These are phyloP conservation scores for Rhinolophus ferrumequinum DNA, from an alignment of 2,113 vertebrate species.

Conservation along the genomic window DNA sequence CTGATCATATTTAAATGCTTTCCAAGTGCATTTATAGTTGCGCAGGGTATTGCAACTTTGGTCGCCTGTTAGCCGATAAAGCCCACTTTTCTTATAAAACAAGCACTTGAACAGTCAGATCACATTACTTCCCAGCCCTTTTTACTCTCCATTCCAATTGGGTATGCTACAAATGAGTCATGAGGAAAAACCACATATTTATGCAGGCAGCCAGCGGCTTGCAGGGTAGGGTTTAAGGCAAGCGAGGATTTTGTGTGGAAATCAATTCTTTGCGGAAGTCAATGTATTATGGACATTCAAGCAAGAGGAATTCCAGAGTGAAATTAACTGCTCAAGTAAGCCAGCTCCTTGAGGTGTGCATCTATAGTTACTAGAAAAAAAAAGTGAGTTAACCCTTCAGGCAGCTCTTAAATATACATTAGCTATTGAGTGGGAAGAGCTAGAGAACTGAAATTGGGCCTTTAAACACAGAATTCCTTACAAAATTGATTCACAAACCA, in stretches of 20 bases:
- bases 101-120: constrained; percentile 73
- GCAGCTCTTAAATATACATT: constrained; percentile 78
- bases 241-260: constrained; percentile 89
- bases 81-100: constrained; percentile 64
- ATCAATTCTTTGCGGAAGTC: constrained; percentile 89
- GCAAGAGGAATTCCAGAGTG: constrained; percentile 87
- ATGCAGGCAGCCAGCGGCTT: constrained; percentile 80
- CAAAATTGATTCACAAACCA: constrained; percentile 77
- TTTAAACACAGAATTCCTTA: constrained; percentile 77
- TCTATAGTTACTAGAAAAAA: constrained; percentile 75
- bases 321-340: constrained; percentile 85
- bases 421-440: constrained; percentile 53
- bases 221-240: constrained; percentile 85
- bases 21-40: background rate
- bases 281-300: constrained; percentile 85
- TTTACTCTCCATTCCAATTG: constrained; percentile 74
- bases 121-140: constrained; percentile 73
- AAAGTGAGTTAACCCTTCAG: constrained; percentile 82
- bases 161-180: constrained; percentile 79
- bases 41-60: background rate
- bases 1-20: background rate
- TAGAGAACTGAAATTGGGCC: constrained; percentile 52
- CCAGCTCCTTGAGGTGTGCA: constrained; percentile 79
- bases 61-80: background rate
- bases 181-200: constrained; percentile 81